Evolutionary conservation across 2,113 vertebrate species (phyloP), one percentile per base, ranked within the genome.

Genomic region (Thymallus thymallus): DNA sequence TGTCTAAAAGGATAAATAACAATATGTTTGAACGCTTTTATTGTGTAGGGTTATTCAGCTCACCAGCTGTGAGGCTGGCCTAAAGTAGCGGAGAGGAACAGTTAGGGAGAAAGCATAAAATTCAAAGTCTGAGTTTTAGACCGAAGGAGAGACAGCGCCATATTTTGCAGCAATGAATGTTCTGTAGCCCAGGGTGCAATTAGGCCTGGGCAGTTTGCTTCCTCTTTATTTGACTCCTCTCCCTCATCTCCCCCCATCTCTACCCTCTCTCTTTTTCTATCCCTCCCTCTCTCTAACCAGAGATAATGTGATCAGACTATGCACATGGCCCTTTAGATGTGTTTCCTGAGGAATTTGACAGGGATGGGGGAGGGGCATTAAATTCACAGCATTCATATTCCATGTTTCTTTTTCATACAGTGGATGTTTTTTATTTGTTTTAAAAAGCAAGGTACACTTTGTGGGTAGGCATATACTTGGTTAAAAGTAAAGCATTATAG

Each of bases 311-410:
- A 89, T 88, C 86, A 85, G 83, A 88, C 84, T 89, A 75, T 84
- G 80, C 88, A 87, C 90, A 89, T 87, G 85, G 84, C 81, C 85
- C 87, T 86, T 90, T 86, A 89, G 85, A 90, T 88, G 87, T 87
- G 88, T 91, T 88, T 90, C 81, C 85, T 89, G 84, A 90, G 87
- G 87, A 90, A 91, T 91, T 85, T 89, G 84, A 91, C 88, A 88
- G 85, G 75, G 80, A 81, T 88, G 84, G 82, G 81, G 79, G 73
- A 81, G 71, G 45, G 82, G 73, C 7, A 66, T 41, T 41, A 41
- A 41, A 2, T 41, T 41, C 35, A 64, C 62, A 29, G 4, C 4
- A 26, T 30, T 64, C 60, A 23, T 64, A 14, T 64, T 1, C 62
- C 23, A 64, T 64, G 26, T 26, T 64, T 64, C 62, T 20, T 14